Conservation (phyloP, 2,797 vertebrate species). For the Mormyrus hasselquistii region DNA sequence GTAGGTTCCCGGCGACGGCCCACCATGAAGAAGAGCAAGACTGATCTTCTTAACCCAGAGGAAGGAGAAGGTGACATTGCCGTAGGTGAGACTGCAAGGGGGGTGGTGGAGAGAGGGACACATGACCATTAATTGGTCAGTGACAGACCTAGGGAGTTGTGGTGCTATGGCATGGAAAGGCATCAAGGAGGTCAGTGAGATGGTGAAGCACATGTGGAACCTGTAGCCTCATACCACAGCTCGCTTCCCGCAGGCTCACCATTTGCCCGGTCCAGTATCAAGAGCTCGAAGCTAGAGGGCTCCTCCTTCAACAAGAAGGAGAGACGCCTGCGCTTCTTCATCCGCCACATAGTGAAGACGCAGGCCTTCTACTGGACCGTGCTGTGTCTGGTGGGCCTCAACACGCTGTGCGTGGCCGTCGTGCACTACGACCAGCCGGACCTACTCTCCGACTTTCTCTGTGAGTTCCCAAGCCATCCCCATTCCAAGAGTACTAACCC, state of each 20-base stretch:
- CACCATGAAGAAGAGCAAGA: slow-evolving; percentile 84
- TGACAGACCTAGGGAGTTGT: neutral
- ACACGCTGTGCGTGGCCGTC: slow-evolving; percentile 89
- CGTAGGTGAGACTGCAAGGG: slow-evolving; percentile 60
- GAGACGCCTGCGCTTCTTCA: slow-evolving; percentile 80
- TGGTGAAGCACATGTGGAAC: neutral
- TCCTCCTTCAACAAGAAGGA: slow-evolving; percentile 82
- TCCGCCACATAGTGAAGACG: slow-evolving; percentile 85
- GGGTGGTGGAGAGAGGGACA: neutral
- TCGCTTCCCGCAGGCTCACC: slow-evolving; percentile 70
- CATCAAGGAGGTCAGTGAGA: neutral
- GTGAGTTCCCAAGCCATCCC: slow-evolving; percentile 61
- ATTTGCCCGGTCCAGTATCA: slow-evolving; percentile 87
- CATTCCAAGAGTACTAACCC: neutral
- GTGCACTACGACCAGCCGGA: slow-evolving; percentile 90
- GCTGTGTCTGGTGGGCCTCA: slow-evolving; percentile 87
- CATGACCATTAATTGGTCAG: neutral
- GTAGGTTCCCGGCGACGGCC: slow-evolving; percentile 81
- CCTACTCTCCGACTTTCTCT: slow-evolving; percentile 86
- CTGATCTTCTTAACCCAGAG: slow-evolving; percentile 82
- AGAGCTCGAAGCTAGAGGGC: slow-evolving; percentile 90
- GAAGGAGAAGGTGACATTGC: slow-evolving; percentile 81
- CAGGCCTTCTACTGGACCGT: slow-evolving; percentile 95
- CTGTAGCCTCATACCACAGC: neutral
- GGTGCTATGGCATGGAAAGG: neutral